Evolutionary conservation across 2,888 invertebrate species (phyloP), one percentile per base, ranked within the genome.

Genomic region (Acanthococcus lagerstroemiae): DNA sequence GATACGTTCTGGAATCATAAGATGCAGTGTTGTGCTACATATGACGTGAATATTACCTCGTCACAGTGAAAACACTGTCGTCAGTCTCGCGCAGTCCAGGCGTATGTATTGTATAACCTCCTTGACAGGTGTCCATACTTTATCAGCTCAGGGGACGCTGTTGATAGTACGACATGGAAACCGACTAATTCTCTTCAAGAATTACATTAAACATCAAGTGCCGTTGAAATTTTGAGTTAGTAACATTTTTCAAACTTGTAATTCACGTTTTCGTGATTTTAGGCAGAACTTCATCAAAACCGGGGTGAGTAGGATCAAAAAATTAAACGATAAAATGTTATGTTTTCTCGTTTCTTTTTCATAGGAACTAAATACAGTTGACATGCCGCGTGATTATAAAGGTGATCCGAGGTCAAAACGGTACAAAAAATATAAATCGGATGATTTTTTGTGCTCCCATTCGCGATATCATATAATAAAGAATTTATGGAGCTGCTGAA

Each of bases 351-450:
- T 15, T 7, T 15, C n/a, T 15, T 48, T 48, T 48, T 48, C 6
- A n/a, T 9, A 9, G 12, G 6, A 9, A 9, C 19, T 48, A 6
- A 65, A 30, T 19, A 55, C 37, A 52, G n/a, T 24, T 17, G 44
- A 25, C 44, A 61, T 52, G 61, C 50, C 52, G n/a, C 61, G 52
- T 24, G 52, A 45, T 52, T 61, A 61, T 27, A 3, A 61, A 52
- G 9, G 25, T 15, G 27, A 48, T 27, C 50, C 61, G 15, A n/a
- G 61, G 24, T n/a, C 21, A 25, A 52, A 50, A 50, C 15, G 15
- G 45, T 58, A 48, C 24, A 45, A 2, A 17, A 61, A 61, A 61
- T 27, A n/a, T 17, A 21, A n/a, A 17, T 15, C 7, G 2, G 19
- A 21, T 21, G 55, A 55, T 21, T 30, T n/a, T 55, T 24, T 3